Evolutionary conservation across 2,888 invertebrate species (phyloP).

Genomic region (Macaria liturata): DNA sequence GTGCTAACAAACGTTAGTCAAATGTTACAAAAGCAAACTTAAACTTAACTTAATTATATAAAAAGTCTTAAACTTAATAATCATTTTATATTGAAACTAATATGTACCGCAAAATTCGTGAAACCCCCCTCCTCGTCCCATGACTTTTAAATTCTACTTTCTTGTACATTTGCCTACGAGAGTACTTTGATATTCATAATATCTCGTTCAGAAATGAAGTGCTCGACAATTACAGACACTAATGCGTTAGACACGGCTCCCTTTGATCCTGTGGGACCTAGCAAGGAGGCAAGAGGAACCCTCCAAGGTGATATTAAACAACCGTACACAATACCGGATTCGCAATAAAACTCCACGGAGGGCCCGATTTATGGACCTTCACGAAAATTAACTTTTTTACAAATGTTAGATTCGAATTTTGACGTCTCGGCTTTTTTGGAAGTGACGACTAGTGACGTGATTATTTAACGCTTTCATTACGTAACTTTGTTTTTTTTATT

Average conservation of each 20-base stretch:
- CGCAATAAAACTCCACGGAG: constrained; percentile 27
- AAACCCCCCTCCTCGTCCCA: too few species aligned
- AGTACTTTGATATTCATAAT: too few species aligned
- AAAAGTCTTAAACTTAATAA: too few species aligned
- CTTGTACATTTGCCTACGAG: too few species aligned
- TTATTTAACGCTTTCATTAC: neutral
- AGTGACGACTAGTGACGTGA: neutral
- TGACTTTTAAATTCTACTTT: too few species aligned
- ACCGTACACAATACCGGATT: constrained; percentile 29
- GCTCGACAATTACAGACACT: constrained; percentile 4
- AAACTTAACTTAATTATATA: too few species aligned
- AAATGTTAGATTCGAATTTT: constrained; percentile 12
- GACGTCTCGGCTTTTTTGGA: constrained; percentile 8
- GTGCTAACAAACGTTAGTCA: too few species aligned
- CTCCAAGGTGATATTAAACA: constrained; percentile 35
- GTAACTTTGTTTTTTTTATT: too few species aligned
- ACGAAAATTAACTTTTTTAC: constrained; percentile 17
- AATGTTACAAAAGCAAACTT: too few species aligned
- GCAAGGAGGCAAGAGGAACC: constrained; percentile 15
- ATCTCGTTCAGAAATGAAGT: too few species aligned
- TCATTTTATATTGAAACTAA: too few species aligned
- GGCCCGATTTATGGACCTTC: constrained; percentile 27
- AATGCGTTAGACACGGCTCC: constrained; percentile 14
- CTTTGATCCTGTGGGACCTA: constrained; percentile 21
- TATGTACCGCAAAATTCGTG: too few species aligned